Conservation (phyloP, 2,797 vertebrate genomes). For the Acanthornis magna region DNA sequence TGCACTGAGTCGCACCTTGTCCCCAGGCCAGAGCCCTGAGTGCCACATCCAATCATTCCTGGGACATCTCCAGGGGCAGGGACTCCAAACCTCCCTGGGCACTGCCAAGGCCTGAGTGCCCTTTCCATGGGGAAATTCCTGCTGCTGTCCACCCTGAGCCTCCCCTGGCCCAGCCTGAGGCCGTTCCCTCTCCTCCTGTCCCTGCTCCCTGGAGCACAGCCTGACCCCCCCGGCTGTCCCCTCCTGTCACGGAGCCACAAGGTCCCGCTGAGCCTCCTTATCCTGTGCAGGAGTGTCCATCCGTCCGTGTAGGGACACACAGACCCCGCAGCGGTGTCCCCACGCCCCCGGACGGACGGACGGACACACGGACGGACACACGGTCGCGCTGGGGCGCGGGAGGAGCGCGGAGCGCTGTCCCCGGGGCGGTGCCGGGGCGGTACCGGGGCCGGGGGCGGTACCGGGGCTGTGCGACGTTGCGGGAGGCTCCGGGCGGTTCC, state of each 20-base stretch:
- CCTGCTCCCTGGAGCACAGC: neutral
- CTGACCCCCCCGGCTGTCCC: neutral
- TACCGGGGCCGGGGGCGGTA: no score
- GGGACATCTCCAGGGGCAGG: neutral
- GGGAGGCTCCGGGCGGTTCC: neutral
- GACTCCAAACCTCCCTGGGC: neutral
- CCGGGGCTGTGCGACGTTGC: neutral
- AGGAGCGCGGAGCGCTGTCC: no score
- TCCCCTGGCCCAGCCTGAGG: neutral
- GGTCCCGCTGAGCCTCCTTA: neutral
- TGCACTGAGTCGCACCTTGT: rapidly evolving
- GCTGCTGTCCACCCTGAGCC: neutral
- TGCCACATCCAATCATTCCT: rapidly evolving
- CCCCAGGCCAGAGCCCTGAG: neutral
- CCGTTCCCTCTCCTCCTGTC: neutral
- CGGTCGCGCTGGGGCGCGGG: no score
- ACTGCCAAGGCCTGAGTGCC: neutral
- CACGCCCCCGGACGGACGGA: no score
- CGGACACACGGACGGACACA: no score
- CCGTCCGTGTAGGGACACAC: no score
- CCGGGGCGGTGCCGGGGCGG: no score
- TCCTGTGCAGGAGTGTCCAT: no score
- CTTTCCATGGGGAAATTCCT: neutral
- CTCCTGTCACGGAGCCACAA: neutral
- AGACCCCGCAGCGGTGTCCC: no score